Percentiles rank a stretch among this genome's conserved stretches.
Conservation (phyloP, 2,797 vertebrate genomes). For the Channa striata region DNA sequence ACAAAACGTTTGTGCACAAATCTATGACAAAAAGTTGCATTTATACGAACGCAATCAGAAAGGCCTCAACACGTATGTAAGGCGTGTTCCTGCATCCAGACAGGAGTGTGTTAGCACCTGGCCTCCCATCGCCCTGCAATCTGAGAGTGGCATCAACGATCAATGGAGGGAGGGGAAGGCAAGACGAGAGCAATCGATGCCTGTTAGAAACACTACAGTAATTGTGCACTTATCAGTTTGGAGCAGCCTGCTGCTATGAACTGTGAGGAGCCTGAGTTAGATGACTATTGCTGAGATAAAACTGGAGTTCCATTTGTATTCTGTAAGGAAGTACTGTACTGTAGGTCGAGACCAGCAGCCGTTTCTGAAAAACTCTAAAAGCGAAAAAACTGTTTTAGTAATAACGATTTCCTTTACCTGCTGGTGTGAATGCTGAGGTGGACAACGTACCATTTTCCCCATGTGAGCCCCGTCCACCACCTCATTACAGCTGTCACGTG, state of each 20-base stretch:
- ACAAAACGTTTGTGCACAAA: conserved; percentile 18
- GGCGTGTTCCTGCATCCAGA: conserved; percentile 43
- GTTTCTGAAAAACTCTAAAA: background rate
- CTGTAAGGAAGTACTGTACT: background rate
- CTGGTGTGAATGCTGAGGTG: no score
- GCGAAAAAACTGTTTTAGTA: no score
- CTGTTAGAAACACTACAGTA: conserved; percentile 70
- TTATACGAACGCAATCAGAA: conserved; percentile 9
- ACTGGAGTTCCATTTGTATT: background rate
- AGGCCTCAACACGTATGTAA: conserved; percentile 19
- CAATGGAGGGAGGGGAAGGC: conserved; percentile 74
- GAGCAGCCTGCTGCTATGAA: conserved; percentile 60
- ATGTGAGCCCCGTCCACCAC: no score
- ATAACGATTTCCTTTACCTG: background rate
- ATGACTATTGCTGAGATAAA: conserved; percentile 41
- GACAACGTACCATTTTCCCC: no score
- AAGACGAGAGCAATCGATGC: conserved; percentile 80
- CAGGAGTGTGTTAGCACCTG: conserved; percentile 67
- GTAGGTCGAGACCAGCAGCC: conserved; percentile 3
- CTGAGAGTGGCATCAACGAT: conserved; percentile 79
- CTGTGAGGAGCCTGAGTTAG: conserved; percentile 52
- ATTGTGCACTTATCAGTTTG: conserved; percentile 78
- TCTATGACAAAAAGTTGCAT: conserved; percentile 10
- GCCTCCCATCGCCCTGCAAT: conserved; percentile 72
- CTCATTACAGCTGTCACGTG: no score